phyloP scores from a whole-genome alignment of 2,797 vertebrate species.

The Sorex maritimensis region DNA sequence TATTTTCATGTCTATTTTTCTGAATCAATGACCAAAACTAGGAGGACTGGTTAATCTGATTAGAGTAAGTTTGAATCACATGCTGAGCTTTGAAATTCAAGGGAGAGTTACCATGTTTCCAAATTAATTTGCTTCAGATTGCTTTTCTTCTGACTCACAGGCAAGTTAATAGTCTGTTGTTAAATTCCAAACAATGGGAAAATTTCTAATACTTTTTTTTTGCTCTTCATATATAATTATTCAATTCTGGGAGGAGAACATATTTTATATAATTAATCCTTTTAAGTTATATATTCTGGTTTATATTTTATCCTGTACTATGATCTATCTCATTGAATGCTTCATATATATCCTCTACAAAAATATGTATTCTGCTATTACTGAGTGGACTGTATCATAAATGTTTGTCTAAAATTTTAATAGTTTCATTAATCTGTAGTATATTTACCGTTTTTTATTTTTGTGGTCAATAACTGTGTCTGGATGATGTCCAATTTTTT shows the following conservation, averaged over 20 bases:
- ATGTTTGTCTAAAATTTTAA: slow-evolving; percentile 33
- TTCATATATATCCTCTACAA: background rate
- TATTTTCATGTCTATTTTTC: background rate
- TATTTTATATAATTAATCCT: background rate
- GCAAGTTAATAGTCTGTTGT: background rate
- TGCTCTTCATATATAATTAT: slow-evolving; percentile 9
- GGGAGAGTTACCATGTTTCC: background rate
- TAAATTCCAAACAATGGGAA: slow-evolving; percentile 1
- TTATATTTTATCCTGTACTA: background rate
- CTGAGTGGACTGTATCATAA: background rate
- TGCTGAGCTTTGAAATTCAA: background rate
- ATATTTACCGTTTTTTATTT: slow-evolving; percentile 19
- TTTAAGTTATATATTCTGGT: background rate
- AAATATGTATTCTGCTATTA: slow-evolving; percentile 3
- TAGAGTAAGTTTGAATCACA: background rate
- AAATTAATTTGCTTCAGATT: background rate
- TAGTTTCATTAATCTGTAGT: slow-evolving; percentile 3
- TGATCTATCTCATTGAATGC: background rate
- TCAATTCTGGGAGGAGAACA: background rate
- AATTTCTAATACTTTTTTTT: slow-evolving; percentile 1
- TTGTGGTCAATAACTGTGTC: background rate
- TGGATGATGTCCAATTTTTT: background rate
- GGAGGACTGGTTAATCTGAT: background rate
- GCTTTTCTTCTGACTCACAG: background rate
- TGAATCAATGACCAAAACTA: background rate